Percentiles rank a stretch among this genome's conserved stretches.
phyloP scores from a whole-genome alignment of 1,140 invertebrate species.

The Drosophila serrata region DNA sequence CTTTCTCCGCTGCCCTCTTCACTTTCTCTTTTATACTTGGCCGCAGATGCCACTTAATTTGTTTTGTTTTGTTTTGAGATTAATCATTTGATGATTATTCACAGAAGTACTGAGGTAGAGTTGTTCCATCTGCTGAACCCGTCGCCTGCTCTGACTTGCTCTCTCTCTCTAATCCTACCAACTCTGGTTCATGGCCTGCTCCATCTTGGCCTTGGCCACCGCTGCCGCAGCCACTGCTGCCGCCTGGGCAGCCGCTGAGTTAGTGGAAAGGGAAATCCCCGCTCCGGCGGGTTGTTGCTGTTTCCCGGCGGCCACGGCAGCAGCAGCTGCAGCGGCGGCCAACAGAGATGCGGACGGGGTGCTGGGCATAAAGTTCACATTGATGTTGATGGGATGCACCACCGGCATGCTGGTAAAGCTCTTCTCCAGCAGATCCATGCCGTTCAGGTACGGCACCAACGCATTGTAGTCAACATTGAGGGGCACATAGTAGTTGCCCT shows the following conservation, averaged over 20 bases:
- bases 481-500: slow-evolving; percentile 96
- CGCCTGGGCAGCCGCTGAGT: slow-evolving; percentile 49
- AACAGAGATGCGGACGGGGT: slow-evolving; percentile 59
- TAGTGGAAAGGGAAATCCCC: slow-evolving; percentile 85
- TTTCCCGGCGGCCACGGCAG: slow-evolving; percentile 67
- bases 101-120: slow-evolving; percentile 85
- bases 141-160: neutral
- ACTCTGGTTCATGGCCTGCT: slow-evolving; percentile 73
- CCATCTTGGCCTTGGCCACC: slow-evolving; percentile 73
- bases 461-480: slow-evolving; percentile 93
- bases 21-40: slow-evolving; percentile 3
- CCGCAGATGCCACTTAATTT: slow-evolving; percentile 52
- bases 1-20: neutral
- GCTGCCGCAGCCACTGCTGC: slow-evolving; percentile 57
- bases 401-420: slow-evolving; percentile 86
- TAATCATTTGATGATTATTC: slow-evolving; percentile 81
- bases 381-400: slow-evolving; percentile 96
- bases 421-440: slow-evolving; percentile 87
- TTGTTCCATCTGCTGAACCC: slow-evolving; percentile 66
- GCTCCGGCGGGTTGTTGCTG: slow-evolving; percentile 86
- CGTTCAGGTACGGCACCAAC: slow-evolving; percentile 90
- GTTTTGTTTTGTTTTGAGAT: slow-evolving; percentile 57
- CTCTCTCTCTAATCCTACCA: slow-evolving; percentile 49
- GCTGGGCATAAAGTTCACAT: slow-evolving; percentile 90
- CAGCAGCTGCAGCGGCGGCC: slow-evolving; percentile 76